phyloP scores from a whole-genome alignment of 2,113 vertebrate genomes.

The Pelmatolapia mariae region DNA sequence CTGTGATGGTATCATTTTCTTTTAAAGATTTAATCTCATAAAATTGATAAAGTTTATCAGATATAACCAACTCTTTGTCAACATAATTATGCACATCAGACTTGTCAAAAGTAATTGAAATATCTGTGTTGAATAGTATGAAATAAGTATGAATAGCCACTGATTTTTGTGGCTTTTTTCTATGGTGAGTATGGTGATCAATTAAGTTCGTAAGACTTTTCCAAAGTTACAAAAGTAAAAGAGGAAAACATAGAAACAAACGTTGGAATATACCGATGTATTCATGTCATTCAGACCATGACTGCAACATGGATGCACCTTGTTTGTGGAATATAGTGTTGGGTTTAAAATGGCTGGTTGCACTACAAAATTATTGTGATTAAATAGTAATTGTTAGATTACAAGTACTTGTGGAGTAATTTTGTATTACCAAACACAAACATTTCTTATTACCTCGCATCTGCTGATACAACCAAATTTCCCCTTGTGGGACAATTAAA shows the following conservation, averaged over 20 bases:
- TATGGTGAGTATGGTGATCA: background rate
- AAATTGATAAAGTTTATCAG: background rate
- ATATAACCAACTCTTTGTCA: background rate
- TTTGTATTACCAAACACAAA: background rate
- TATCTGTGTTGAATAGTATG: background rate
- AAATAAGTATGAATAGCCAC: background rate
- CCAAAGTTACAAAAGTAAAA: background rate
- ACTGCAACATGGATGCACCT: background rate
- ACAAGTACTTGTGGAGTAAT: background rate
- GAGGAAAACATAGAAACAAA: background rate
- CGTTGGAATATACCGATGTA: accelerated
- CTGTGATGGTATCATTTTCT: background rate
- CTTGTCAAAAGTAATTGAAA: background rate
- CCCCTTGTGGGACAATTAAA: too few species aligned
- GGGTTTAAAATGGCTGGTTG: background rate
- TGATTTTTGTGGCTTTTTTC: background rate
- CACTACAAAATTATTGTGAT: background rate
- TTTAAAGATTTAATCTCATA: background rate
- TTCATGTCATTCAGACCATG: background rate
- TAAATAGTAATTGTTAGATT: background rate
- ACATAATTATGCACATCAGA: background rate
- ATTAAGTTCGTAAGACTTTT: background rate
- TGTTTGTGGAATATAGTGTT: background rate
- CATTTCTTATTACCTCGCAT: background rate
- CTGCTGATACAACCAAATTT: too few species aligned